Percentiles rank a stretch among this genome's conserved stretches.
Conservation (phyloP, 2,888 invertebrate species). For the Oxystoma pomonae region DNA sequence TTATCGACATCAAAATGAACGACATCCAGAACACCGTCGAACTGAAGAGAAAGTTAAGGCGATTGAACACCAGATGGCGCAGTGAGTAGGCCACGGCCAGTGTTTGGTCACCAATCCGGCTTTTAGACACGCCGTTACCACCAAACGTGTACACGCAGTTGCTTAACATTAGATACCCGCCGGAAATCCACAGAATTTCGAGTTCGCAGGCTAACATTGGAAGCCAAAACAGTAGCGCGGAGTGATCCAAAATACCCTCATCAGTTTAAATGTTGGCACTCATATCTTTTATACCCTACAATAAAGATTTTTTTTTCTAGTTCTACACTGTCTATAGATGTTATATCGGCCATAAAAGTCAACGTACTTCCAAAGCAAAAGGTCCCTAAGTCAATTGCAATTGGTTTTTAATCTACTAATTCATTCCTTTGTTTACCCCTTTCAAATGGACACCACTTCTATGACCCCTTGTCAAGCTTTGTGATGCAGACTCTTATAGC, state of each 20-base stretch:
- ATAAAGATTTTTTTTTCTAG: no score
- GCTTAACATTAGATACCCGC: constrained; percentile 92
- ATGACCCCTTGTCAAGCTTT: background rate
- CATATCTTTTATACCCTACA: no score
- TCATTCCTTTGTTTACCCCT: no score
- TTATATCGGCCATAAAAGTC: no score
- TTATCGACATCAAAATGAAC: constrained; percentile 80
- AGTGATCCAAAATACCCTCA: constrained; percentile 90
- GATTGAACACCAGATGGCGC: constrained; percentile 96
- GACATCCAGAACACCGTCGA: constrained; percentile 95
- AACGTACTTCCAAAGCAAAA: no score
- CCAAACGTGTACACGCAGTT: constrained; percentile 95
- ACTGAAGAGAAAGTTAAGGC: constrained; percentile 86
- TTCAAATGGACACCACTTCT: background rate
- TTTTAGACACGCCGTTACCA: constrained; percentile 96
- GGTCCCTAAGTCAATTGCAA: no score
- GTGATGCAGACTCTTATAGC: background rate
- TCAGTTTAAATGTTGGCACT: no score
- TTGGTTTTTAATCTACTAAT: no score
- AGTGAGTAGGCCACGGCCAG: constrained; percentile 94
- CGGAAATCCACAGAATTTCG: constrained; percentile 75
- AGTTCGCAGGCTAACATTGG: constrained; percentile 70
- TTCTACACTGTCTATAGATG: no score
- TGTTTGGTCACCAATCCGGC: constrained; percentile 95
- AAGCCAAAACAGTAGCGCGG: constrained; percentile 92